Percentiles rank a stretch among this genome's conserved stretches.
Conservation (phyloP, 2,888 invertebrate genomes). For the Sclerodermus sp. region DNA sequence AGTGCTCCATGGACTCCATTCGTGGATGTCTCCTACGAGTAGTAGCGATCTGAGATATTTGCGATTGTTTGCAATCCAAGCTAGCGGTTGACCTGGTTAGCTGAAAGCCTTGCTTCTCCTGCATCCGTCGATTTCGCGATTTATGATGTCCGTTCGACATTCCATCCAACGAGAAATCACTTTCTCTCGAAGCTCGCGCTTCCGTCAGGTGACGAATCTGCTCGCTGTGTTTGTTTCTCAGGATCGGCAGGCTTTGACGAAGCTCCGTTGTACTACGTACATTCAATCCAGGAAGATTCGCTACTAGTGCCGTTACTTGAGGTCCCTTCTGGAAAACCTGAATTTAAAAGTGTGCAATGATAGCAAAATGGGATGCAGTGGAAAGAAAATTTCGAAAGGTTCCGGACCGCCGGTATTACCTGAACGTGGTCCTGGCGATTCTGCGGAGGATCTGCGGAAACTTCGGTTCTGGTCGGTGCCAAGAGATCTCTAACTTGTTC, state of each 20-base stretch:
- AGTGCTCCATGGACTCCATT: conserved; percentile 43
- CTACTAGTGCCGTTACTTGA: conserved; percentile 75
- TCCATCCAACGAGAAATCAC: conserved; percentile 60
- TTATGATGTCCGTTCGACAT: conserved; percentile 62
- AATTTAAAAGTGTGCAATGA: too few species aligned
- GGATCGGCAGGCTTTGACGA: conserved; percentile 45
- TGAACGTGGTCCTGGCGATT: conserved; percentile 49
- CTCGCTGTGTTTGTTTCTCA: conserved; percentile 39
- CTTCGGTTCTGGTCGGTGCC: conserved; percentile 40
- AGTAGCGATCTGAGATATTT: conserved; percentile 29
- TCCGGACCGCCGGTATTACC: conserved; percentile 69
- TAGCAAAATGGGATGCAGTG: neutral
- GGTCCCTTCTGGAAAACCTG: conserved; percentile 79
- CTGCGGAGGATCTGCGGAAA: conserved; percentile 30
- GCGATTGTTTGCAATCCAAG: conserved; percentile 42
- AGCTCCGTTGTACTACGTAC: conserved; percentile 44
- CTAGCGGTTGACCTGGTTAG: conserved; percentile 49
- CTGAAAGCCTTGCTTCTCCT: conserved; percentile 36
- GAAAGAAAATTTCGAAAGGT: conserved; percentile 51
- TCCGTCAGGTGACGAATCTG: conserved; percentile 27
- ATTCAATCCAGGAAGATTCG: conserved; percentile 65
- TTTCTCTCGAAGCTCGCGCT: conserved; percentile 53
- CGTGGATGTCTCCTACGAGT: conserved; percentile 38
- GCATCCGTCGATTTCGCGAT: conserved; percentile 52
- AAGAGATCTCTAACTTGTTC: conserved; percentile 70